Evolutionary conservation across 2,888 invertebrate genomes (phyloP), one percentile per base, ranked within the genome.

Genomic region (Diarsia rubi): DNA sequence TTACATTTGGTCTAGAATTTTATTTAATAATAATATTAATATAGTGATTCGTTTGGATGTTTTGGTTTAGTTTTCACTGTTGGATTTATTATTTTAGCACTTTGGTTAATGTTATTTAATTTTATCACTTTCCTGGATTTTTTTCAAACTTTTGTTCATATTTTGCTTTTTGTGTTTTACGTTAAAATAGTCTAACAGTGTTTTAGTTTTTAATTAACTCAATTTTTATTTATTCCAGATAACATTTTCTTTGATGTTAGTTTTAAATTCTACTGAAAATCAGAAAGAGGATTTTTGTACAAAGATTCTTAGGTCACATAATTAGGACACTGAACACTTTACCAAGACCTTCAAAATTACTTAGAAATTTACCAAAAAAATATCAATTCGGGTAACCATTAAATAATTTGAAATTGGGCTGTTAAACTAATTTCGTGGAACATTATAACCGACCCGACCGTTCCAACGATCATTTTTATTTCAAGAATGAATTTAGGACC

Each of bases 401-500:
- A 49, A 49, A 82, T 75, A 45, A 75, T 73, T 82, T 75, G 27
- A 74, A 71, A 67, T 60, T 54, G 64, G 37, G 9, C 75, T 42
- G 52, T 73, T 62, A 47, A 75, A 74, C 60, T 66, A 73, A 72
- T 82, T 79, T 75, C n/a, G 27, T 37, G 54, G 70, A 60, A 42
- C 47, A 63, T 69, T 69, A 65, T 73, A 72, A 68, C 52, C 60
- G 69, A 42, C 63, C 73, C 59, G 59, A 60, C 64, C 64, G 66
- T 54, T 62, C 27, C 12, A 24, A 64, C 64, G 52, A 75, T 75
- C 63, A 47, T 77, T 83, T 74, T 75, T 73, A 83, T 73, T 81
- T 78, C 47, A 75, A 54, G 60, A 63, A 69, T 37, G 49, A 80
- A 75, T 75, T 81, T 73, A 44, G 54, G 45, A 45, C 19, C n/a